Evolutionary conservation across 2,113 vertebrate genomes (phyloP).

Genomic region (Athene cunicularia): DNA sequence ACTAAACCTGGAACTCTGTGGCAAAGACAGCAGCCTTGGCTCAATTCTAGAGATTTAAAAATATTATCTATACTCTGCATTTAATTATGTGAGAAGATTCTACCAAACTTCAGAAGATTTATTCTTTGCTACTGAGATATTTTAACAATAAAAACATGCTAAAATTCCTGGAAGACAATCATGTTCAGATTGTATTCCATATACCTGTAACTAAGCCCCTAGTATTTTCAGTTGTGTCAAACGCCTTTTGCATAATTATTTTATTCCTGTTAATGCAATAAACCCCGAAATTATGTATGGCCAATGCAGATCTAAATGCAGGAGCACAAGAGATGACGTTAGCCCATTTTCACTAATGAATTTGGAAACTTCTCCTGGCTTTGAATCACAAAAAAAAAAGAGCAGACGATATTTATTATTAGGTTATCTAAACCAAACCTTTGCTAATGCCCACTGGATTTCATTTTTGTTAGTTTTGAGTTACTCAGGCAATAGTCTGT

Average conservation of each 20-base stretch:
- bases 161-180: not conserved
- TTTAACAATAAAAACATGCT: not conserved
- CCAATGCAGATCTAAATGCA: constrained; percentile 4
- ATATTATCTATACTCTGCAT: not conserved
- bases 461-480: constrained; percentile 49
- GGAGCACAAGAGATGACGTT: not conserved
- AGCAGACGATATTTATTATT: not conserved
- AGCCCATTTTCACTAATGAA: constrained; percentile 23
- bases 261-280: not conserved
- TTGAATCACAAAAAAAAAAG: not conserved
- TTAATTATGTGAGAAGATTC: not conserved
- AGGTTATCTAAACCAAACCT: constrained; percentile 30
- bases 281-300: not conserved
- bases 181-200: not conserved
- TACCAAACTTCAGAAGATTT: not conserved
- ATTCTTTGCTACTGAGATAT: not conserved
- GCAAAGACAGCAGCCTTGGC: constrained; percentile 5
- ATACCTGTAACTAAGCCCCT: not conserved
- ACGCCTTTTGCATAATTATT: not conserved
- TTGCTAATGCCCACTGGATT: constrained; percentile 14
- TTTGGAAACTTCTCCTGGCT: constrained; percentile 8
- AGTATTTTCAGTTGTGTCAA: not conserved
- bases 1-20: not conserved
- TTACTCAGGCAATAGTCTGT: constrained; percentile 42
- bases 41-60: not conserved